Base-by-base conservation (phyloP, 2,888 invertebrate species). In the Tillus elongatus region DNA sequence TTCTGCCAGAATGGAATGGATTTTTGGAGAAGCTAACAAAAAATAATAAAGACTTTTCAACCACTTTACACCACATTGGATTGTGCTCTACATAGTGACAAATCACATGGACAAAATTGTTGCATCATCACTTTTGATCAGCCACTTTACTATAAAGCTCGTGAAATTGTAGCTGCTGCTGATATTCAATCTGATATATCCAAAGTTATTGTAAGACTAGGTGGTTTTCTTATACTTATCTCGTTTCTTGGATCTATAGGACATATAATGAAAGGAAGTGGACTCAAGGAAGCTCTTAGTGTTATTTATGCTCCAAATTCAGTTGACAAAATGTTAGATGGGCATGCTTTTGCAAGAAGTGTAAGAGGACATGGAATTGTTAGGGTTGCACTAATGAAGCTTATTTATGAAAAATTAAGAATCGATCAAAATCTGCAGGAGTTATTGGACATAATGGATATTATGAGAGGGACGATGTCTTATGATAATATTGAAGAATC, bases 61-160 rank as follows among this genome's bases (percentile, higher is more conserved):
- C 32, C 50, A 35, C 49, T 52, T 47, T 44, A 47, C 27, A 50
- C 46, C 24, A 47, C 46, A 33, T 37, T 50, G 41, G 28, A 42
- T 34, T 42, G 46, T 15, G 40, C 44, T 35, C 30, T 44, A 15
- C 28, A 45, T 14, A 44, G 35, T 41, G 43, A 43, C 33, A 49
- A 49, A 35, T 37, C 44, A 45, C 46, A 48, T 33, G 30, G 33
- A 36, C 46, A 46, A 40, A 40, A 40, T 41, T 41, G 43, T 35
- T 46, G 46, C 36, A 31, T 49, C 24, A 43, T 47, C 30, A 48
- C 43, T 33, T 45, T 47, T 46, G 48, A 47, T 43, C 43, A 47
- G 32, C 44, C n/a, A n/a, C n/a, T n/a, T n/a, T n/a, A n/a, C n/a
- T n/a, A n/a, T n/a, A 28, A 28, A 28, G 28, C 28, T 28, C 28